Base-by-base conservation (phyloP, 1,140 invertebrate species). In the Ptiloglossa arizonensis region DNA sequence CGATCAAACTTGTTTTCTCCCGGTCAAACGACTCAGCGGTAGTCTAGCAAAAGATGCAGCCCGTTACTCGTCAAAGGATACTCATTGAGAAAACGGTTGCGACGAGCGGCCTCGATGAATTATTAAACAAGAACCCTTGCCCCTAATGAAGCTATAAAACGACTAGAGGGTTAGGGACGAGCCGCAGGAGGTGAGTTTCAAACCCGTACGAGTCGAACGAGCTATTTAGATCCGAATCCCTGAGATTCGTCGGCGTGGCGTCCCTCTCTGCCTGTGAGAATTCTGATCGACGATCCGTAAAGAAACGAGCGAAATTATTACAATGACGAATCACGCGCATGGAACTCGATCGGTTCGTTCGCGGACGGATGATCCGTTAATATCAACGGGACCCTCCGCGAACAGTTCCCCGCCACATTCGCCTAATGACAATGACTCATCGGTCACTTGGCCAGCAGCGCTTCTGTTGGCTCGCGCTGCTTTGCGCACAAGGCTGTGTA, bases 81-180 rank as follows among this genome's bases (percentile, higher is more conserved):
- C 52, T 63, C 68, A 76, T 69, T 69, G 72, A 35, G 50, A 66
- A 44, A 41, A 56, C 72, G 70, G 64, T 66, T 52, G 2, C 52
- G 50, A 41, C 73, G 69, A 69, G 79, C 63, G 78, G 57, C 60
- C 78, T 76, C 79, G 82, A 88, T 88, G 87, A 88, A 88, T 88
- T 88, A 88, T 88, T 88, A 88, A 88, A 87, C 86, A 85, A 56
- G 72, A 87, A 85, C 79, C 82, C 84, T 87, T 78, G 80, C 86
- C 71, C 85, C 84, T 88, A 87, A 88, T 87, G 85, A 88, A 88
- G 86, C 87, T 78, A 85, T 88, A 86, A 87, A 88, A 86, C 85
- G 84, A 80, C 41, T 59, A 32, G 59, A 71, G 82, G 66, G 76
- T 67, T 48, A 73, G 38, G 52, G 62, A 27, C 38, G 41, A 27